Conservation (phyloP, 2,797 vertebrate species). For the Cygnus olor region DNA sequence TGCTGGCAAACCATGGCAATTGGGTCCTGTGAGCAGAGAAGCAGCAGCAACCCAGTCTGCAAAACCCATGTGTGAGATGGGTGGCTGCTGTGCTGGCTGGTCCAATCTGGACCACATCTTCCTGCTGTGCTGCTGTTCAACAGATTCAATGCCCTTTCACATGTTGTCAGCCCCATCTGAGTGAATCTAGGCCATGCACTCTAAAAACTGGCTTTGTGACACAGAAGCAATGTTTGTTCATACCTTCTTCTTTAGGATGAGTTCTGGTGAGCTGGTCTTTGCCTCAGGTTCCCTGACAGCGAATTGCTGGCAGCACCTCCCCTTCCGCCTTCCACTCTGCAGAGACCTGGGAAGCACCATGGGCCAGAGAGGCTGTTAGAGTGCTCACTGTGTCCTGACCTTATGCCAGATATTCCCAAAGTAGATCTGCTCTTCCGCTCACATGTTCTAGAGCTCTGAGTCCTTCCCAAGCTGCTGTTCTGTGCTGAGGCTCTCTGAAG, state of each 20-base stretch:
- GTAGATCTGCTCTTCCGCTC: background rate
- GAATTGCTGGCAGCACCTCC: background rate
- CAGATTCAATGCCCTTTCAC: background rate
- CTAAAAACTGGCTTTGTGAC: background rate
- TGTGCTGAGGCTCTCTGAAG: background rate
- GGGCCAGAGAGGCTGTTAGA: background rate
- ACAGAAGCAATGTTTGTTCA: background rate
- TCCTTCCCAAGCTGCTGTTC: background rate
- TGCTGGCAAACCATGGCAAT: background rate
- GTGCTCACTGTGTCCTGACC: background rate
- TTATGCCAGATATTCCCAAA: background rate
- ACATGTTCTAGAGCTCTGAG: accelerated
- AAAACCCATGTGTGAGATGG: accelerated
- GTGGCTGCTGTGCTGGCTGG: background rate
- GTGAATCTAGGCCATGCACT: background rate
- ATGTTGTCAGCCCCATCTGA: background rate
- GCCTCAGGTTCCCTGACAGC: background rate
- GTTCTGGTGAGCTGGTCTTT: background rate
- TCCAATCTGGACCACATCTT: background rate
- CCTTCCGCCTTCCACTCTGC: background rate
- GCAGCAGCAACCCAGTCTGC: background rate
- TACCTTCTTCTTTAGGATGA: background rate
- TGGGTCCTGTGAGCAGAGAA: background rate
- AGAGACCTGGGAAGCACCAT: background rate
- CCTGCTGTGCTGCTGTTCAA: background rate